Conservation (phyloP, 2,113 vertebrate species). For the Mirounga angustirostris region DNA sequence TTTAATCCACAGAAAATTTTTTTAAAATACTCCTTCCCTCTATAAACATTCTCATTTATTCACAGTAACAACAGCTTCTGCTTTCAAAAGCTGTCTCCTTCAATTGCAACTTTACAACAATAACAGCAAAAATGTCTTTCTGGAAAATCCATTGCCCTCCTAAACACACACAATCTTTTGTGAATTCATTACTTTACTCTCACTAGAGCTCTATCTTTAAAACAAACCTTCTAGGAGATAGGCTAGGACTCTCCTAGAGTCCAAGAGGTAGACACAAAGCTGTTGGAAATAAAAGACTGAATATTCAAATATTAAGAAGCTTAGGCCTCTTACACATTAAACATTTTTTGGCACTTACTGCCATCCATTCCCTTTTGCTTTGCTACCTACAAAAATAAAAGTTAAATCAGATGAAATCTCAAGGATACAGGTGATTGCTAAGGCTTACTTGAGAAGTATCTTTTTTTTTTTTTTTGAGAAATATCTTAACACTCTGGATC, state of each 20-base stretch:
- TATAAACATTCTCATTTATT: not conserved
- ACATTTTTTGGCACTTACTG: not conserved
- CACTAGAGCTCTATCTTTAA: not conserved
- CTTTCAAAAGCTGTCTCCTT: not conserved
- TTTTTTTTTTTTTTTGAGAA: not conserved
- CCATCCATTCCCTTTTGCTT: not conserved
- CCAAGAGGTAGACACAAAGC: not conserved
- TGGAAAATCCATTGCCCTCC: not conserved
- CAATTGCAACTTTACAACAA: not conserved
- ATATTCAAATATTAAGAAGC: slow-evolving; percentile 43
- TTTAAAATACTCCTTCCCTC: not conserved
- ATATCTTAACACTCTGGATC: not conserved
- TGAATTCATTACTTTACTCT: not conserved
- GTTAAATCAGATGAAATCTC: not conserved
- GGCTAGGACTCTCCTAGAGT: not conserved
- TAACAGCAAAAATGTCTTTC: not conserved
- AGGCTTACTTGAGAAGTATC: not conserved
- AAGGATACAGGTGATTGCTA: not conserved
- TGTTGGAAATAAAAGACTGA: not conserved
- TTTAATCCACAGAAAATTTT: slow-evolving; percentile 4
- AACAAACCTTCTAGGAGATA: not conserved
- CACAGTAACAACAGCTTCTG: not conserved
- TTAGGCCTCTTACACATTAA: not conserved
- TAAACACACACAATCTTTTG: not conserved
- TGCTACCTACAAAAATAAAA: slow-evolving; percentile 17